These are phyloP conservation scores for Epinotia brunnichana DNA, from an alignment of 2,888 invertebrate genomes.

Conservation along the genomic window DNA sequence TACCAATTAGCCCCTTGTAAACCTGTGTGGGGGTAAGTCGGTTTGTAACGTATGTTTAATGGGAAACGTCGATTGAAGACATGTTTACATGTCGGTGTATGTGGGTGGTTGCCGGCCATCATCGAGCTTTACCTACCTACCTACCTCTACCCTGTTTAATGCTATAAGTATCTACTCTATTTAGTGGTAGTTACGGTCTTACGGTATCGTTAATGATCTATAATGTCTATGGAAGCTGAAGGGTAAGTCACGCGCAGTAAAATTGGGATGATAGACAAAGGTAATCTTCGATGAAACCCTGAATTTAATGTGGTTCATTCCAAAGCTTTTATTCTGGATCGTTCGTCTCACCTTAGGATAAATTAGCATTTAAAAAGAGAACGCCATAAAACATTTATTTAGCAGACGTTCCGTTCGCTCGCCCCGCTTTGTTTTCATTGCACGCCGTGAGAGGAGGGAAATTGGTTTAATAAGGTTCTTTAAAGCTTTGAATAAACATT, in stretches of 20 bases:
- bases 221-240: no score
- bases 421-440: constrained; percentile 56
- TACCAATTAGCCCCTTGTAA: constrained; percentile 51
- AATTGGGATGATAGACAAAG: neutral
- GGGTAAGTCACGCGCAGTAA: neutral
- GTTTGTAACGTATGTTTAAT: constrained; percentile 29
- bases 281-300: constrained; percentile 6
- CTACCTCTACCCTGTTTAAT: neutral
- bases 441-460: constrained; percentile 55
- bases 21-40: constrained; percentile 3
- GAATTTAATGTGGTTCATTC: constrained; percentile 28
- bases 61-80: constrained; percentile 23
- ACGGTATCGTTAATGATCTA: neutral
- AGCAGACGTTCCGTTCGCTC: constrained; percentile 55
- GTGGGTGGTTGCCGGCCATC: constrained; percentile 27
- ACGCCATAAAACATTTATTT: constrained; percentile 63
- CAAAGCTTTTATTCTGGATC: constrained; percentile 42
- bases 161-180: no score
- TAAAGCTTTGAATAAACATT: constrained; percentile 54
- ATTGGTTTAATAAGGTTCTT: constrained; percentile 60
- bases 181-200: neutral
- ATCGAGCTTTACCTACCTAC: constrained; percentile 2
- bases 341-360: constrained; percentile 47
- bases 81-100: constrained; percentile 27
- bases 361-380: constrained; percentile 65